These are phyloP conservation scores for Sturnira hondurensis DNA, from an alignment of 2,113 vertebrate genomes.

Conservation along the genomic window DNA sequence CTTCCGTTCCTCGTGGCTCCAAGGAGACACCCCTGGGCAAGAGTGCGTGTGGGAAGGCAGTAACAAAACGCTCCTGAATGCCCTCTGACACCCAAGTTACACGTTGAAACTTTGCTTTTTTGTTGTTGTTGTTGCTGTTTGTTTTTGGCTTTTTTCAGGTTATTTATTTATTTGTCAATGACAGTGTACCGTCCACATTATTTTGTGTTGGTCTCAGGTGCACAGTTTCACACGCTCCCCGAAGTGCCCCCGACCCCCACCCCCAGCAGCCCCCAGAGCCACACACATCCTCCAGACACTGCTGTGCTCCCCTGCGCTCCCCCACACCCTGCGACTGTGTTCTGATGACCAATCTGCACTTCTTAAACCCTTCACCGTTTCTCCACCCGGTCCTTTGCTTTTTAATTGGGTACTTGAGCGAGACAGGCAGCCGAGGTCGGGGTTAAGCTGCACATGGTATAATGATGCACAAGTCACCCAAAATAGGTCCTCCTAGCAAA, in stretches of 20 bases:
- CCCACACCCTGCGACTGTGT: rapidly evolving
- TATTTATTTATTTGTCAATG: background rate
- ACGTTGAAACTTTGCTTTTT: background rate
- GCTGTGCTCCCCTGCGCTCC: rapidly evolving
- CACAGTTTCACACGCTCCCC: background rate
- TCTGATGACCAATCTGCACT: background rate
- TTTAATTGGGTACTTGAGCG: background rate
- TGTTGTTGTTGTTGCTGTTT: too few relatives aligned
- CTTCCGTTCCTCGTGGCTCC: background rate
- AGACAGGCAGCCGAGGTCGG: background rate
- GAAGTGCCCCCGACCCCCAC: background rate
- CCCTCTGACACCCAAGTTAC: background rate
- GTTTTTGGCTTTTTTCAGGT: background rate
- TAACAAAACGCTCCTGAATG: background rate
- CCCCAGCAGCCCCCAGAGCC: background rate
- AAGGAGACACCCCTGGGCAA: background rate
- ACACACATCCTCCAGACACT: background rate
- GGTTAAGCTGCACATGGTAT: background rate
- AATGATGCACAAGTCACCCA: background rate
- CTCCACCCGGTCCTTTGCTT: background rate
- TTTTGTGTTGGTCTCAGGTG: background rate
- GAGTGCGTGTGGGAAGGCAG: background rate
- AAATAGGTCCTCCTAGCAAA: background rate
- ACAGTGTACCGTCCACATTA: background rate
- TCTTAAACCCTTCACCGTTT: background rate